A percentile compares a stretch with the other conserved stretches of the same genome.
Conservation (phyloP, 1,140 invertebrate species). For the Zeugodacus cucurbitae region DNA sequence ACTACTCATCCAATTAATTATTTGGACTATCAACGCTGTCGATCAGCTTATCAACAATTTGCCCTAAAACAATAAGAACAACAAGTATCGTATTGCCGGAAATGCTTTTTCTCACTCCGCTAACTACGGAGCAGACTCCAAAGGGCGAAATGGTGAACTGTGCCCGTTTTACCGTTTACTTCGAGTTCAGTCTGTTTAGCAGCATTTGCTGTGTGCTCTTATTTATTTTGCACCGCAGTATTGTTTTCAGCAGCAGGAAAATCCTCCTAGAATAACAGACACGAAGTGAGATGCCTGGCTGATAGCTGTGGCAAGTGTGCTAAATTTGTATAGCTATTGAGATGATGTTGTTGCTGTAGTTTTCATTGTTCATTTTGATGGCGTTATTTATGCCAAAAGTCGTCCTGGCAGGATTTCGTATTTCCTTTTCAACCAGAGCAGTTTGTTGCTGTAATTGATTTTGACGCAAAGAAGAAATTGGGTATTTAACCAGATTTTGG, state of each 20-base stretch:
- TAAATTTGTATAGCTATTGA: not conserved
- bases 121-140: too few relatives aligned
- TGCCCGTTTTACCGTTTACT: not conserved
- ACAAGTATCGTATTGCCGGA: conserved; percentile 1
- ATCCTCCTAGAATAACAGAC: not conserved
- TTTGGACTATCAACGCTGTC: conserved; percentile 36
- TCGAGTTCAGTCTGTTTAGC: not conserved
- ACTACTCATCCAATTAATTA: conserved; percentile 38
- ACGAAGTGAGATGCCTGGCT: not conserved
- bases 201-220: not conserved
- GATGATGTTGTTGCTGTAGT: not conserved
- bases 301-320: not conserved
- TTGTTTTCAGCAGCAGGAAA: not conserved
- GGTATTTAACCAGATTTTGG: not conserved
- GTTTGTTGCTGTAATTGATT: not conserved
- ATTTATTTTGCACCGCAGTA: not conserved
- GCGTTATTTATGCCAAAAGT: not conserved
- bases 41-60: conserved; percentile 29
- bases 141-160: not conserved
- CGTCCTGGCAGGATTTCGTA: not conserved
- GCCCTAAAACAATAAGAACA: not conserved
- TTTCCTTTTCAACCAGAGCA: not conserved
- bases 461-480: not conserved
- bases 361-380: not conserved
- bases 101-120: not conserved